These are phyloP conservation scores for Limnephilus lunatus DNA, from an alignment of 2,888 invertebrate genomes.

Conservation along the genomic window DNA sequence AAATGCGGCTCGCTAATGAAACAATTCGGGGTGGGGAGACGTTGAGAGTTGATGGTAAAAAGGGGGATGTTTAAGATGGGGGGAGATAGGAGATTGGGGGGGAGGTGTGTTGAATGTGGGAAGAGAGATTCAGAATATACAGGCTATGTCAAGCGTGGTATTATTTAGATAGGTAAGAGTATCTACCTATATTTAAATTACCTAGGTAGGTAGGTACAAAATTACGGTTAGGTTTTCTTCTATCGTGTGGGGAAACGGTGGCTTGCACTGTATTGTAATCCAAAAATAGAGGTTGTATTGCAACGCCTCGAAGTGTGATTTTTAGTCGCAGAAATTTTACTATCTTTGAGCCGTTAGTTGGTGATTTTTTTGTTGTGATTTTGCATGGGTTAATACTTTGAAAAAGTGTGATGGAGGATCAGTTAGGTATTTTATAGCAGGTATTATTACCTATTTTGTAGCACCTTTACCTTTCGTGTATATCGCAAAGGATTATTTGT, in stretches of 20 bases:
- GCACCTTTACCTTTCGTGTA: too few species aligned
- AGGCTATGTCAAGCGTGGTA: not conserved
- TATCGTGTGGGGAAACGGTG: not conserved
- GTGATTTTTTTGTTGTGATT: too few species aligned
- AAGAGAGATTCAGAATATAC: not conserved
- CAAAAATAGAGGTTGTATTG: not conserved
- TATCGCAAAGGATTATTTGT: too few species aligned
- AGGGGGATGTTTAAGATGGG: conserved; percentile 11
- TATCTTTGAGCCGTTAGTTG: too few species aligned
- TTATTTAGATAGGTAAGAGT: not conserved
- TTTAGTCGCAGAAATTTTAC: too few species aligned
- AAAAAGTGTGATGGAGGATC: too few species aligned
- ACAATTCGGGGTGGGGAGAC: conserved; percentile 46
- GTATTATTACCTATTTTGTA: too few species aligned
- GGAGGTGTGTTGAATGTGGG: not conserved
- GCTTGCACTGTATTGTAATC: not conserved
- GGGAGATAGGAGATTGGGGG: conserved; percentile 3
- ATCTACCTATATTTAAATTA: not conserved
- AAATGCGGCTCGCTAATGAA: conserved; percentile 59
- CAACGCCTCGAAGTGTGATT: not conserved
- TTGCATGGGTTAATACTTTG: too few species aligned
- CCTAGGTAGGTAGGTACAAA: not conserved
- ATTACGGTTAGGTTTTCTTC: not conserved
- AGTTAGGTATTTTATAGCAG: too few species aligned
- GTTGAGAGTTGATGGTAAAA: not conserved